Evolutionary conservation across 2,888 invertebrate species (phyloP).

Genomic region (Chrysodeixis includens): DNA sequence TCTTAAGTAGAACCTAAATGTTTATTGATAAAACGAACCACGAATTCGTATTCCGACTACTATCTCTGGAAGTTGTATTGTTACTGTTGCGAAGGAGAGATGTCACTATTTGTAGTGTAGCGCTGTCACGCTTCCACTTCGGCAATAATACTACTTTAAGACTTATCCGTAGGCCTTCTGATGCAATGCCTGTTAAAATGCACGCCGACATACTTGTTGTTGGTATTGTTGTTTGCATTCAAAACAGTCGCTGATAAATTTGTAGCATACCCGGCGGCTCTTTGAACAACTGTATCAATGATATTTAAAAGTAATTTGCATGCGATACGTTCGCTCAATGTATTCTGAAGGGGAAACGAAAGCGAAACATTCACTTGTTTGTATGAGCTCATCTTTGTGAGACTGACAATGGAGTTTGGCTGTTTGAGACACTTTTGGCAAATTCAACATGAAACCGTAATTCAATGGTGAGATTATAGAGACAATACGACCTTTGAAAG

Average conservation of each 20-base stretch:
- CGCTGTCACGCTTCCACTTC: no score
- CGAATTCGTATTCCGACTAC: slow-evolving; percentile 54
- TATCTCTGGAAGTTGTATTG: no score
- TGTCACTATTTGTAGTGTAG: no score
- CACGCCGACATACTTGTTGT: slow-evolving; percentile 11
- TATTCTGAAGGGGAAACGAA: slow-evolving; percentile 34
- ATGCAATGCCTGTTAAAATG: slow-evolving; percentile 53
- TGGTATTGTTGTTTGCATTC: slow-evolving; percentile 35
- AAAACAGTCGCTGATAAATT: slow-evolving; percentile 30
- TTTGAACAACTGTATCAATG: slow-evolving; percentile 39
- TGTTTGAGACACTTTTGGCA: not conserved
- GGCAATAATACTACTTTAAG: no score
- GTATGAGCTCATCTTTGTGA: slow-evolving; percentile 8
- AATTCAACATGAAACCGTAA: not conserved
- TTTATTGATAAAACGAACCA: slow-evolving; percentile 65
- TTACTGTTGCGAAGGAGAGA: no score
- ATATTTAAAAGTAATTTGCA: slow-evolving; percentile 47
- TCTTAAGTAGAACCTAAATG: slow-evolving; percentile 65
- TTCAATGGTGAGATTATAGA: no score
- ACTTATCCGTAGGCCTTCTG: no score
- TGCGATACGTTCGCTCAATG: slow-evolving; percentile 23
- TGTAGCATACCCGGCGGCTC: slow-evolving; percentile 46
- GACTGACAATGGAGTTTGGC: not conserved
- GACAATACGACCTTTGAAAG: no score
- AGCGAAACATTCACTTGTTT: slow-evolving; percentile 32